Conservation (phyloP, 2,113 vertebrate species). For the Neodon shergylaensis region DNA sequence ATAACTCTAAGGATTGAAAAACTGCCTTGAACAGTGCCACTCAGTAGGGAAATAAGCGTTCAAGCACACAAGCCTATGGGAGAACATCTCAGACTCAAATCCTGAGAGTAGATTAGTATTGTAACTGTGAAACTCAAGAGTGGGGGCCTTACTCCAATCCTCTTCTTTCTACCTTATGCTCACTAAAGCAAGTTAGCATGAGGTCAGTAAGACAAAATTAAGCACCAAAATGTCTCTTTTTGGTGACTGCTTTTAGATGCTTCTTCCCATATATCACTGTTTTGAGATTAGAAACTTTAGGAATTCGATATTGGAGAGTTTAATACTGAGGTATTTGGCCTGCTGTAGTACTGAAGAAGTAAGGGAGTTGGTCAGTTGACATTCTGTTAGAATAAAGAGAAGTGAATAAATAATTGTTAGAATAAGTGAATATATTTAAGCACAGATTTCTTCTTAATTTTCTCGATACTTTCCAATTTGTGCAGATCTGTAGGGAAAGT, state of each 20-base stretch:
- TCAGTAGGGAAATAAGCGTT: background rate
- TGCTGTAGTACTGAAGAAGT: no score
- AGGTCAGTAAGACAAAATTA: background rate
- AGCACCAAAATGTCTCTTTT: background rate
- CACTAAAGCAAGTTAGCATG: background rate
- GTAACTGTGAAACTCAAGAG: background rate
- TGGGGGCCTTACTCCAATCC: background rate
- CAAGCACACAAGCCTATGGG: background rate
- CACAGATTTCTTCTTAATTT: background rate
- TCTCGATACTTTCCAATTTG: background rate
- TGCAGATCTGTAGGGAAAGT: background rate
- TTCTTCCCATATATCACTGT: constrained; percentile 17
- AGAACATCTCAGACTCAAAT: background rate
- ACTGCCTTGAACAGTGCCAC: background rate
- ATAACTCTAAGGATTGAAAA: background rate
- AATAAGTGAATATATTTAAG: background rate
- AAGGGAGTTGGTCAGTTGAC: no score
- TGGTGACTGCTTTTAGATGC: background rate
- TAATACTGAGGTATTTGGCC: background rate
- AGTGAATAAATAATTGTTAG: background rate
- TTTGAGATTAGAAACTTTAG: background rate
- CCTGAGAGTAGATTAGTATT: background rate
- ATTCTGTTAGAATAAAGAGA: background rate
- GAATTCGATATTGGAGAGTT: background rate
- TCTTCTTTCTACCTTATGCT: background rate